Evolutionary conservation across 2,797 vertebrate genomes (phyloP).

Genomic region (Silurus lanzhouensis): DNA sequence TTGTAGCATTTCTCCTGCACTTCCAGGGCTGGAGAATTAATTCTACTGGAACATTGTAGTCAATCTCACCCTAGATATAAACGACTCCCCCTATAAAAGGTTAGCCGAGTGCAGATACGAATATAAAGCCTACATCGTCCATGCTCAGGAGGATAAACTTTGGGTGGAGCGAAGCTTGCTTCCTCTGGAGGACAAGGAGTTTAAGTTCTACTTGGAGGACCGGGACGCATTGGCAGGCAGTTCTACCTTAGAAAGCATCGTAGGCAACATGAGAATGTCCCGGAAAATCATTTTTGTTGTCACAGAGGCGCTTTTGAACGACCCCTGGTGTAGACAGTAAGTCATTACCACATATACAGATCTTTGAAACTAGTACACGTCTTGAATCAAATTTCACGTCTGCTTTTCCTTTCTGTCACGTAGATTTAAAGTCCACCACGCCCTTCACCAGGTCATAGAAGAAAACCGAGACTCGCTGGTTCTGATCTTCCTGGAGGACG

Average conservation of each 20-base stretch:
- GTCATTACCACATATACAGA: background rate
- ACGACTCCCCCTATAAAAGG: constrained; percentile 69
- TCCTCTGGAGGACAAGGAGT: constrained; percentile 76
- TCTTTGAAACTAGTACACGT: background rate
- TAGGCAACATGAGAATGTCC: constrained; percentile 83
- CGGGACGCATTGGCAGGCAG: constrained; percentile 83
- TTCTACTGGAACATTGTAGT: constrained; percentile 89
- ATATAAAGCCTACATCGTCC: constrained; percentile 87
- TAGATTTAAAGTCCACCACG: constrained; percentile 91
- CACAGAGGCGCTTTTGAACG: constrained; percentile 85
- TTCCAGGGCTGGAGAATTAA: constrained; percentile 92
- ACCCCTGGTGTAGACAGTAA: constrained; percentile 87
- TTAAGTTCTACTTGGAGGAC: constrained; percentile 85
- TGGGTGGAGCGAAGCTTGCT: constrained; percentile 86
- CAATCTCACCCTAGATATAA: constrained; percentile 84
- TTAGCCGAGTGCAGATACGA: constrained; percentile 72
- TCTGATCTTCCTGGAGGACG: constrained; percentile 88
- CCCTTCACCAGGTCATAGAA: constrained; percentile 89
- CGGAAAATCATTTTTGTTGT: constrained; percentile 91
- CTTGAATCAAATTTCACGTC: background rate
- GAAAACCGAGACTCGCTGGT: constrained; percentile 90
- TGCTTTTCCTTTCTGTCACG: constrained; percentile 15
- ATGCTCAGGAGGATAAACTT: constrained; percentile 75
- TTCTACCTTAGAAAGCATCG: constrained; percentile 79
- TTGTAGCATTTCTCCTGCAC: constrained; percentile 73